Evolutionary conservation across 2,113 vertebrate genomes (phyloP), one percentile per base, ranked within the genome.

Genomic region (Phoenicopterus ruber): DNA sequence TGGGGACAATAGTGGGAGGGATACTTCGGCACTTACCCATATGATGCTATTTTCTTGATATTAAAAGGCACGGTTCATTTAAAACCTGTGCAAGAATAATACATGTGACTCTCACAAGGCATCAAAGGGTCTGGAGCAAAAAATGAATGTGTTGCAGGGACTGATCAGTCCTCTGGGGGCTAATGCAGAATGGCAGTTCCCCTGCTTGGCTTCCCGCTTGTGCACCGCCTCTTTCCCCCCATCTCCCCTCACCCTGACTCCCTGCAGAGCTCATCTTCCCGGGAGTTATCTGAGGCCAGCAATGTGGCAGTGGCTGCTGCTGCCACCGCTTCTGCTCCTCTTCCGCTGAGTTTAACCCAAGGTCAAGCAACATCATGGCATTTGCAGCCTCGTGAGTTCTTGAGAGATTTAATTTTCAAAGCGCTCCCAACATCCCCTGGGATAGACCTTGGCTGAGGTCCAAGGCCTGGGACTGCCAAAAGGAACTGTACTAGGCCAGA

Each of bases 391-490:
- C 19, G 7, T 87, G 91, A 94, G 94, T 42, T 91, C 92, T 88
- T 44, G 93, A 82, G 96, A 93, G 96, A 95, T 95, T 94, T 67
- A 52, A 94, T 97, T 94, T 94, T 93, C 97, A 94, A 91, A 97
- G 90, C 46, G 2, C 54, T 95, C 92, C 90, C 67, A 24, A 31
- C 84, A 9, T 90, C 95, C 88, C 88, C 55, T 5, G 82, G 95
- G 96, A 91, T 6, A 26, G 92, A 46, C 67, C 49, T 80, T 96
- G 97, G 95, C 95, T 16, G 81, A 34, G 59, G n/a, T 49, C 95
- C 94, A 88, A 52, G 59, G 85, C 44, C 84, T 36, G 52, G 16
- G 82, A 28, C 93, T 70, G 90, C 93, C 93, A 36, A 81, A 61
- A 73, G 94, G 83, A 81, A 4, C 95, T 2, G 85, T 44, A 12